Percentiles rank a stretch among this genome's conserved stretches.
Evolutionary conservation across 1,140 invertebrate species (phyloP).

Genomic region (Lasioglossum baleicum): DNA sequence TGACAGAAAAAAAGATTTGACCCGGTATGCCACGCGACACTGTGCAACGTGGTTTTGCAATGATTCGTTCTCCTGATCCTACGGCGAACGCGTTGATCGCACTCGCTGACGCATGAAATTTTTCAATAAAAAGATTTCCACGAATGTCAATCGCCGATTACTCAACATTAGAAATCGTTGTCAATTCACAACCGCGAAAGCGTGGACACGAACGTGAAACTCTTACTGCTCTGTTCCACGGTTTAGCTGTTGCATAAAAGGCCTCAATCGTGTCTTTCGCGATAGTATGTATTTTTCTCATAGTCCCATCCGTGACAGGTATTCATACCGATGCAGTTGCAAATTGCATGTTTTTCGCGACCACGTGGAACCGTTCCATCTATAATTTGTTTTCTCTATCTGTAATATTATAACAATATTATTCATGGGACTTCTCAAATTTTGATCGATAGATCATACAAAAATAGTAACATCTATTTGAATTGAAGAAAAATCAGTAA

Average conservation of each 20-base stretch:
- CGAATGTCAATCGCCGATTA: neutral
- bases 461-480: too few species aligned
- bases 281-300: too few species aligned
- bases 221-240: neutral
- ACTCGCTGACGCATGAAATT: neutral
- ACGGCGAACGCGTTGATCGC: neutral
- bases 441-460: too few species aligned
- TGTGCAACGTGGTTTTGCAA: slow-evolving; percentile 10
- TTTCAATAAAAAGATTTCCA: neutral
- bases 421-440: too few species aligned
- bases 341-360: too few species aligned
- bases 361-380: too few species aligned
- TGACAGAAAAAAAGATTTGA: neutral
- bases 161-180: neutral
- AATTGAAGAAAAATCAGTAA: too few species aligned
- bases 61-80: neutral
- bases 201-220: neutral
- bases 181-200: neutral
- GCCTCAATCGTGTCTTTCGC: too few species aligned
- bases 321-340: too few species aligned
- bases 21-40: neutral
- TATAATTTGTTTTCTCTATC: too few species aligned
- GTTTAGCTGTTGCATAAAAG: neutral
- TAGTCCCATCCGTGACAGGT: too few species aligned
- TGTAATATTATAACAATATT: too few species aligned